Conservation (phyloP, 2,797 vertebrate genomes). For the Apodemus agrarius region DNA sequence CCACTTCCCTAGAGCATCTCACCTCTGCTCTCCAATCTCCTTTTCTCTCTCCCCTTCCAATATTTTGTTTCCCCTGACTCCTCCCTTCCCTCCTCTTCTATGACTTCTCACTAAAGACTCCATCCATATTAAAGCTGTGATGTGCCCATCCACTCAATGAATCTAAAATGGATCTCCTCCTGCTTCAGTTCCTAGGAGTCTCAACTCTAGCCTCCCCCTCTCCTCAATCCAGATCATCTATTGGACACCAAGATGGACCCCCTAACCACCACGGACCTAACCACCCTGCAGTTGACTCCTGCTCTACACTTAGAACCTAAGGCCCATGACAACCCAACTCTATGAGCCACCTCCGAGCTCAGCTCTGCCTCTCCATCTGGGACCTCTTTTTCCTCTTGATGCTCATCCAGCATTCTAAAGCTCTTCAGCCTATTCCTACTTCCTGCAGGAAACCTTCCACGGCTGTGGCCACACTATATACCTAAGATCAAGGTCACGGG, state of each 20-base stretch:
- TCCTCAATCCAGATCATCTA: neutral
- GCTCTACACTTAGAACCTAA: neutral
- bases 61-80: too few relatives aligned
- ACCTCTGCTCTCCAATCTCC: neutral
- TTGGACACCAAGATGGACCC: neutral
- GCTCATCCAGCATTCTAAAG: neutral
- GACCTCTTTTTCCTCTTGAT: neutral
- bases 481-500: neutral
- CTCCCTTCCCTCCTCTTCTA: neutral
- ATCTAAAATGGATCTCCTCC: neutral
- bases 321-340: neutral
- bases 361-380: neutral
- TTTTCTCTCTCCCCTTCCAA: neutral
- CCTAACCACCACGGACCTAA: too few relatives aligned
- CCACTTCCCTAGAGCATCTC: neutral
- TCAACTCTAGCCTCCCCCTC: neutral
- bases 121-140: neutral
- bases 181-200: neutral
- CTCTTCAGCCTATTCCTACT: neutral
- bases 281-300: too few relatives aligned
- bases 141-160: neutral
- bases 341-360: neutral
- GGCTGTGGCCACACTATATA: neutral
- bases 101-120: neutral
- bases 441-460: neutral